Base-by-base conservation (phyloP, 2,113 vertebrate genomes). In the Callorhinus ursinus region DNA sequence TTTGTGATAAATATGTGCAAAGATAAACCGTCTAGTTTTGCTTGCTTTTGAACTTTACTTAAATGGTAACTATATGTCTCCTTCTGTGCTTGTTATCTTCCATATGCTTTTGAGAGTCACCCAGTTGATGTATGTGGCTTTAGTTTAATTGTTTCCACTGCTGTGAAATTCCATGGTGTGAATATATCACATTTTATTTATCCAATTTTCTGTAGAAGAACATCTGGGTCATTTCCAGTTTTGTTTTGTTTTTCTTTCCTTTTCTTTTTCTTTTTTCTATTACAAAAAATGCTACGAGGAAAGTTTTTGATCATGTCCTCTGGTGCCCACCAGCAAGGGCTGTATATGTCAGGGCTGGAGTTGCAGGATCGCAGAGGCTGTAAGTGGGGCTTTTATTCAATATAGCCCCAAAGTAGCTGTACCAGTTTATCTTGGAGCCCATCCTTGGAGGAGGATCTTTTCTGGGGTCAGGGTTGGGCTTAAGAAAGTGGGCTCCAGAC, bases 141-240 rank as follows among this genome's bases (percentile, higher is more conserved):
- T 21, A 13, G 11, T 87, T 46, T 65, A n/a, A 57, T 59, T 26
- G 21, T 79, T 77, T 65, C 24, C 10, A 19, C 81, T 12, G 42
- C 55, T 63, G 24, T 77, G 81, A 74, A 82, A 36, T 79, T 46
- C 71, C 55, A 19, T 22, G 26, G 69, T 90, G 61, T 79, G 53
- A 53, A 39, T 57, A n/a, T 39, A 79, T 19, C 83, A 51, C 53
- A 19, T 84, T 83, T 93, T 87, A 63, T 90, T 59, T 51, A 65
- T 67, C 55, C 19, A 63, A 14, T 42, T 93, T 95, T 72, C 67
- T 82, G 28, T 51, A 49, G 92, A 72, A 93, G 72, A 90, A 49
- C 8, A 0, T 46, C 46, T 69, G 33, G 65, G 46, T 86, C 67
- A 90, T 85, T 77, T 95, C 69, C 49, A 33, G n/a, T 49, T 72